Base-by-base conservation (phyloP, 2,113 vertebrate genomes). In the Peromyscus californicus region DNA sequence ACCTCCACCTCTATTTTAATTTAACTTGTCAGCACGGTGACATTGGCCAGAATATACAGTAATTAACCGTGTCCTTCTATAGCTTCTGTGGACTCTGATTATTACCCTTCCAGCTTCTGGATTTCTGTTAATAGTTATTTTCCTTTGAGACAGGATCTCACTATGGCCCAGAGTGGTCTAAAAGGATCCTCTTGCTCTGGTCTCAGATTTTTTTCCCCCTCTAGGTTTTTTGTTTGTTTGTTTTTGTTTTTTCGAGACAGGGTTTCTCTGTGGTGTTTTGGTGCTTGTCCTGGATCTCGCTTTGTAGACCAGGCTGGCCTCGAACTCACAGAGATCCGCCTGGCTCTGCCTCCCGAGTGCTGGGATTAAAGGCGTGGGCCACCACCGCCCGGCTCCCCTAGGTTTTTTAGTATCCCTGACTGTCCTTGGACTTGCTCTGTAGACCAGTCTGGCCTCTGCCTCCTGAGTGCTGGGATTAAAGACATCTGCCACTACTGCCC, bases 41-140 rank as follows among this genome's bases (percentile, higher is more conserved):
- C 72, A 86, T 48, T 93, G n/a, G 29, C 91, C 61, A 93, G 36
- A 74, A 54, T 78, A 24, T 67, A 36, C 36, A n/a, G 2, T 63
- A 83, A 90, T 83, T 69, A 90, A 83, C 86, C 74, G 36, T n/a
- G 54, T 9, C n/a, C 69, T 89, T 85, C 45, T 92, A 15, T 74
- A 75, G 59, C 22, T 76, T 22, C 42, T 61, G 19, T 7, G 86
- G 82, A 67, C 39, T 15, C 22, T 84, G 11, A 70, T 80, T 76
- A 97, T 67, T 61, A 54, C 16, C 19, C 48, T 90, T 90, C 31
- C 39, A 59, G 7, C 48, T 95, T 82, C 33, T 90, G 29, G 67
- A 48, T n/a, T 84, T 84, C 33, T 95, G 54, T 80, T 17, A 69
- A 3, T 45, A 36, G 22, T 65, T 65, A 65, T 65, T 65, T 65